These are phyloP conservation scores for Chionoecetes opilio DNA, from an alignment of 1,140 invertebrate genomes.

Conservation along the genomic window DNA sequence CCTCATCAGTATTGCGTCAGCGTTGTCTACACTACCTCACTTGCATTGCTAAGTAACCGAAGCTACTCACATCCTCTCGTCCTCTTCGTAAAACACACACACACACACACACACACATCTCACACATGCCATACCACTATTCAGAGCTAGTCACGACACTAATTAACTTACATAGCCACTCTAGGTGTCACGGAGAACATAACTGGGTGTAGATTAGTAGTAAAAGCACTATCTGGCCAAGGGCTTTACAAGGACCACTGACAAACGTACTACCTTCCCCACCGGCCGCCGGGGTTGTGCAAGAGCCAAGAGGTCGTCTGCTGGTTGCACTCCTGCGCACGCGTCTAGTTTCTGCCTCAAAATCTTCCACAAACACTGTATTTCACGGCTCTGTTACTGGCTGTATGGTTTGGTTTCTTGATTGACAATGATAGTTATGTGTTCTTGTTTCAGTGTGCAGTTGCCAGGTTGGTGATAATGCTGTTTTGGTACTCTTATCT, in stretches of 20 bases:
- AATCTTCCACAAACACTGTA: not conserved
- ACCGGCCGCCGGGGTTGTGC: not conserved
- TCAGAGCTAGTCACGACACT: not conserved
- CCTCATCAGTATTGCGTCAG: too few relatives aligned
- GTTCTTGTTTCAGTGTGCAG: too few relatives aligned
- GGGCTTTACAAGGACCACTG: not conserved
- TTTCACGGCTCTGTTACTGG: not conserved
- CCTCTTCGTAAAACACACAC: too few relatives aligned
- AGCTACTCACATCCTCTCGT: too few relatives aligned
- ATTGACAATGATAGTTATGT: too few relatives aligned
- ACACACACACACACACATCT: not conserved
- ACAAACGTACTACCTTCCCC: not conserved
- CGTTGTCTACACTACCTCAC: too few relatives aligned
- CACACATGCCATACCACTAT: not conserved
- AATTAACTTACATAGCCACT: not conserved
- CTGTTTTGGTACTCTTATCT: too few relatives aligned
- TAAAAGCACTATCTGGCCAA: not conserved
- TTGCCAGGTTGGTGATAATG: too few relatives aligned
- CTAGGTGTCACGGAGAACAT: not conserved
- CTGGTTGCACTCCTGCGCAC: not conserved
- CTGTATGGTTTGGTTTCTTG: too few relatives aligned
- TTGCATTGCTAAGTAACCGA: too few relatives aligned
- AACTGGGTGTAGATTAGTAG: not conserved
- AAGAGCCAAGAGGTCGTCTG: not conserved
- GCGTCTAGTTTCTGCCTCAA: not conserved